Percentiles rank a stretch among this genome's conserved stretches.
phyloP scores from a whole-genome alignment of 2,888 invertebrate genomes.

The Idaea straminata region DNA sequence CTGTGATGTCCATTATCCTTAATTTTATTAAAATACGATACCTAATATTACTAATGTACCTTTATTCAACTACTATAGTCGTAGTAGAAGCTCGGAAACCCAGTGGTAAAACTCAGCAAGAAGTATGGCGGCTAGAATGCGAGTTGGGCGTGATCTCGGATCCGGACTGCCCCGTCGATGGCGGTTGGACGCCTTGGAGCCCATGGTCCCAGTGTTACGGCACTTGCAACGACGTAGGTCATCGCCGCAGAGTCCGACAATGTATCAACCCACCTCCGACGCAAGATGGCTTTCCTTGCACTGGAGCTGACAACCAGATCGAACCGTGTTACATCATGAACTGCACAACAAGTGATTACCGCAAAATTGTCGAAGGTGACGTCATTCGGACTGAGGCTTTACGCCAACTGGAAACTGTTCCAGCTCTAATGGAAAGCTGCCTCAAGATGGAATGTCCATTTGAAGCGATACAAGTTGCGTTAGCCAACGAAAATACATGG shows the following conservation, averaged over 20 bases:
- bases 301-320: constrained; percentile 58
- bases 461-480: constrained; percentile 60
- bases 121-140: constrained; percentile 69
- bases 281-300: constrained; percentile 64
- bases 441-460: constrained; percentile 66
- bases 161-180: constrained; percentile 67
- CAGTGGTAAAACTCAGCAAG: constrained; percentile 44
- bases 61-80: background rate
- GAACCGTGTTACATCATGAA: constrained; percentile 63
- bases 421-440: constrained; percentile 67
- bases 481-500: constrained; percentile 63
- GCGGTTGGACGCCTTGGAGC: constrained; percentile 73
- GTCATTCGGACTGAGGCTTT: constrained; percentile 54
- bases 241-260: constrained; percentile 54
- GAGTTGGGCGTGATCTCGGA: constrained; percentile 61
- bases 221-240: constrained; percentile 68
- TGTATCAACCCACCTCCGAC: constrained; percentile 70
- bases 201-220: constrained; percentile 70
- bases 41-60: background rate
- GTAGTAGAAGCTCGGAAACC: constrained; percentile 48
- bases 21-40: background rate
- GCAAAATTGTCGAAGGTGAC: constrained; percentile 55
- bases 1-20: background rate
- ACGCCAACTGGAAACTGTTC: constrained; percentile 58
- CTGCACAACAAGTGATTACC: constrained; percentile 65